These are phyloP conservation scores for Acrocephalus kingi DNA, from an alignment of 2,113 vertebrate species.

Conservation along the genomic window DNA sequence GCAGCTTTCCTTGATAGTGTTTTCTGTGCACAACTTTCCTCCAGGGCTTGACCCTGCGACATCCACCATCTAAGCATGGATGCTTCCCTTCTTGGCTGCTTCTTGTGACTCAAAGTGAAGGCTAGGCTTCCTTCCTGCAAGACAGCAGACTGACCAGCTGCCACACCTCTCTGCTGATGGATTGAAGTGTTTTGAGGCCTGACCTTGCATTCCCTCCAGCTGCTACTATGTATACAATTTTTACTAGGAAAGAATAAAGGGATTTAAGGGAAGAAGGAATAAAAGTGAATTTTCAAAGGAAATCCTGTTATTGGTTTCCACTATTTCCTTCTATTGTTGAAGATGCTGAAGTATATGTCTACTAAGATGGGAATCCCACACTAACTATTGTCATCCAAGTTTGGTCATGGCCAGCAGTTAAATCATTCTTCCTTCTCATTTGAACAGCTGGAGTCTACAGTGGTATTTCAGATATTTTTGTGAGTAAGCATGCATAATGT, in stretches of 20 bases:
- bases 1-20: not conserved
- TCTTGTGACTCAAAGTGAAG: not conserved
- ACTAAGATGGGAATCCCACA: constrained; percentile 1
- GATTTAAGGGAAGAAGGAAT: constrained; percentile 49
- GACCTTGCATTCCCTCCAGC: not conserved
- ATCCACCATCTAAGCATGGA: not conserved
- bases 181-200: constrained; percentile 15
- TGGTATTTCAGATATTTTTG: constrained; percentile 27
- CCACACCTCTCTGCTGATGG: constrained; percentile 26
- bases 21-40: not conserved
- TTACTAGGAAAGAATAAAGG: constrained; percentile 60
- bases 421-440: not conserved
- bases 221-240: not conserved
- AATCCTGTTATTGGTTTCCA: constrained; percentile 55
- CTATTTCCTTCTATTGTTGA: constrained; percentile 60
- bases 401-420: constrained; percentile 6
- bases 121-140: constrained; percentile 4
- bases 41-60: not conserved
- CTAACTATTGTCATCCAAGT: constrained; percentile 8
- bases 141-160: not conserved
- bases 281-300: constrained; percentile 60
- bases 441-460: not conserved
- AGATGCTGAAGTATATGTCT: constrained; percentile 33
- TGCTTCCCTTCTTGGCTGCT: not conserved
- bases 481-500: not conserved